Conservation (phyloP, 2,797 vertebrate species). For the Myripristis jacobus region DNA sequence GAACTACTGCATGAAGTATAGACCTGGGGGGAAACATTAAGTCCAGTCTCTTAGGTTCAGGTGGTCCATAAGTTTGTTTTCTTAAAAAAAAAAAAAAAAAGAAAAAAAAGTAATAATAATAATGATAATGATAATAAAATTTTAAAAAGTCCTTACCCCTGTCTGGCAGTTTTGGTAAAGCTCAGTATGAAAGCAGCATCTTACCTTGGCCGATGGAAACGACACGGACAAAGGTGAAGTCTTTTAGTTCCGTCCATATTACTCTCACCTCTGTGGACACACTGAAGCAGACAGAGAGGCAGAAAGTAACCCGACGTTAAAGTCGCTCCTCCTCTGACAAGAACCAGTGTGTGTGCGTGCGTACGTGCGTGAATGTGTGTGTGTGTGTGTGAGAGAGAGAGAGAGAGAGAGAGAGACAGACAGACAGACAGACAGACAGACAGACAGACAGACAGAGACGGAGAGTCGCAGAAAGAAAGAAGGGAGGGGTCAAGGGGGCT, state of each 20-base stretch:
- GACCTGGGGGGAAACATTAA: background rate
- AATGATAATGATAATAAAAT: too few species aligned
- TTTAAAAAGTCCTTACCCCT: background rate
- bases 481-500: constrained; percentile 62
- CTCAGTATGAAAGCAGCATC: background rate
- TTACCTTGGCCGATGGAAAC: constrained; percentile 55
- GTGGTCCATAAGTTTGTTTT: background rate
- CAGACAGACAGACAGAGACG: too few species aligned
- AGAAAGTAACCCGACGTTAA: constrained; percentile 51
- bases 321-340: constrained; percentile 75
- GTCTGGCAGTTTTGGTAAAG: background rate
- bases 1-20: background rate
- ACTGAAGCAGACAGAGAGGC: constrained; percentile 50
- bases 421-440: too few species aligned
- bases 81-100: constrained; percentile 28
- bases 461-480: constrained; percentile 37
- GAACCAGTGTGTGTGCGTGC: constrained; percentile 48
- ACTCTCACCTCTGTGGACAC: constrained; percentile 50
- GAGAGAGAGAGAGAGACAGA: too few species aligned
- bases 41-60: background rate
- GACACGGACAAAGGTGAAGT: constrained; percentile 34
- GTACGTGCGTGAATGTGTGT: constrained; percentile 24
- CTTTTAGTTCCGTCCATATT: constrained; percentile 66
- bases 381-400: background rate
- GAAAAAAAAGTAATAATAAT: too few species aligned